These are phyloP conservation scores for Dyspetes luteomarginatus DNA, from an alignment of 2,888 invertebrate genomes.

Conservation along the genomic window DNA sequence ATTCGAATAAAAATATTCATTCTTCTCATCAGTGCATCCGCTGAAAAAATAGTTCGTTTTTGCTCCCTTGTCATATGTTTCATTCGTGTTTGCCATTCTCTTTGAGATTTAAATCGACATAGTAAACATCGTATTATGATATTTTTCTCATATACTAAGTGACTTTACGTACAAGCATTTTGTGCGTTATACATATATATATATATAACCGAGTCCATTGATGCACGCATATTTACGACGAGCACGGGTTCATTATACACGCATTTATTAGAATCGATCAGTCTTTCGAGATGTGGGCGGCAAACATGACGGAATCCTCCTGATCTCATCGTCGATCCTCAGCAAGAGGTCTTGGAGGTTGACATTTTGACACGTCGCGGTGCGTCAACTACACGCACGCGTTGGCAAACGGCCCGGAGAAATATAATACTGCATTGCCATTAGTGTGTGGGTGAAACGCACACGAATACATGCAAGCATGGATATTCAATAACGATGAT, in stretches of 20 bases:
- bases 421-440: slow-evolving; percentile 1
- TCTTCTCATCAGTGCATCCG: too few relatives aligned
- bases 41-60: too few relatives aligned
- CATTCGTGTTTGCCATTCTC: too few relatives aligned
- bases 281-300: slow-evolving; percentile 77
- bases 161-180: slow-evolving; percentile 2
- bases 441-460: slow-evolving; percentile 39
- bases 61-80: too few relatives aligned
- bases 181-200: not conserved
- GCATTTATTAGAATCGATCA: slow-evolving; percentile 80
- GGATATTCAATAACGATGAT: slow-evolving; percentile 81
- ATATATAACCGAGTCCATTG: slow-evolving; percentile 13
- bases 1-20: too few relatives aligned
- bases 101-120: too few relatives aligned
- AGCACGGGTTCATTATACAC: slow-evolving; percentile 73
- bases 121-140: too few relatives aligned
- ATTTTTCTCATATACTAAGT: not conserved
- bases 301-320: slow-evolving; percentile 66
- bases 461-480: slow-evolving; percentile 53
- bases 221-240: slow-evolving; percentile 26
- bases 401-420: slow-evolving; percentile 44
- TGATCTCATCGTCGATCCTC: slow-evolving; percentile 68
- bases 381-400: not conserved
- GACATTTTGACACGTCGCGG: slow-evolving; percentile 75
- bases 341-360: slow-evolving; percentile 71